A percentile compares a stretch with the other conserved stretches of the same genome.
Conservation (phyloP, 2,113 vertebrate genomes). For the Plecturocebus donacophilus region DNA sequence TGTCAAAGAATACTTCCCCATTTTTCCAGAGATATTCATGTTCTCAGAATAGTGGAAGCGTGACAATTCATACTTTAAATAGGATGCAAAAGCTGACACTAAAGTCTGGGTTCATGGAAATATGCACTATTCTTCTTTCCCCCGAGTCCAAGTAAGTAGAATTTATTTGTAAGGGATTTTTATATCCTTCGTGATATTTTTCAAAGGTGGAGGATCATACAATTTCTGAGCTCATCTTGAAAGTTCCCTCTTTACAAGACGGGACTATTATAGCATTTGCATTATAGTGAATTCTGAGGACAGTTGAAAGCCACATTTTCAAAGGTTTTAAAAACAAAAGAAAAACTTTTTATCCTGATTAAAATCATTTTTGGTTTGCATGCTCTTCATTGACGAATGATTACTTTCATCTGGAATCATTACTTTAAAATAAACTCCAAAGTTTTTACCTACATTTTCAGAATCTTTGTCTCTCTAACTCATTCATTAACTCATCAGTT, state of each 20-base stretch:
- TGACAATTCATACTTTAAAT: neutral
- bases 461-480: conserved; percentile 41
- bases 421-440: conserved; percentile 41
- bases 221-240: conserved; percentile 1
- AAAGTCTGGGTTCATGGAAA: neutral
- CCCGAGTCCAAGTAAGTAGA: neutral
- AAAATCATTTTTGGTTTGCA: conserved; percentile 21
- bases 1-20: neutral
- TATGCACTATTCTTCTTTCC: neutral
- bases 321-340: neutral
- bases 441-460: conserved; percentile 33
- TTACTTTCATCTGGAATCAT: conserved; percentile 53
- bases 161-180: neutral
- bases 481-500: conserved; percentile 49
- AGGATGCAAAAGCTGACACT: neutral
- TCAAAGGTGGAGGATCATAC: neutral
- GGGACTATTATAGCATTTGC: neutral
- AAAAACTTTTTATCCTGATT: neutral
- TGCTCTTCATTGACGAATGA: conserved; percentile 16
- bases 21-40: neutral
- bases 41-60: neutral
- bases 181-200: neutral
- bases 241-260: neutral
- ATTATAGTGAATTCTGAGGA: neutral
- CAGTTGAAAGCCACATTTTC: conserved; percentile 23